Evolutionary conservation across 2,797 vertebrate species (phyloP), one percentile per base, ranked within the genome.

Genomic region (Nasua narica): DNA sequence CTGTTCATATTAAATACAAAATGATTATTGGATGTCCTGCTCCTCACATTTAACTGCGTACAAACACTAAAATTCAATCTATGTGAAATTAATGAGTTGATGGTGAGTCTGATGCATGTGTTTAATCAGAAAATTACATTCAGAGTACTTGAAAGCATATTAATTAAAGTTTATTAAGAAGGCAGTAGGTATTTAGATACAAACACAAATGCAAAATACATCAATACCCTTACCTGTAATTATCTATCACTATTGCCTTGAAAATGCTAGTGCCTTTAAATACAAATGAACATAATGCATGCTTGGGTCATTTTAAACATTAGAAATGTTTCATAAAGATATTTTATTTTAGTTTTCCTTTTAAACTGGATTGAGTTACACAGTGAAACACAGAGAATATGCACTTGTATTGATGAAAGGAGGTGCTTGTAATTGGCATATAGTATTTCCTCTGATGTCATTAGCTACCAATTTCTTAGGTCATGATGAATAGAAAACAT

Each of bases 41-140:
- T 83, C 94, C 67, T 97, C 69, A 78, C 52, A 85, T 72, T 95
- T 85, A 97, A 96, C 96, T 67, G 79, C 93, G 96, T 98, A 97
- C 94, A 97, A 98, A 97, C 97, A 98, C 97, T 98, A 98, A 97
- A 98, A 97, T 98, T 97, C 97, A 98, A 96, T 98, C 98, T 98
- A 96, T 95, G 96, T 58, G 96, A 97, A 98, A 97, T 98, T 98
- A 98, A 98, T 98, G 97, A 98, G 97, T 98, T 98, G 96, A 67
- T 98, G 87, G 97, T 77, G 91, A 95, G 43, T 60, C 94, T 95
- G 50, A 86, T 97, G 96, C 93, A 93, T 93, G 96, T 91, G 93
- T 97, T 98, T 97, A 95, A 98, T 97, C 96, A 96, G 97, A 97
- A 97, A 98, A 98, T 98, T 98, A 93, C 32, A 92, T 96, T 97